Conservation (phyloP, 2,888 invertebrate species). For the Troides oblongomaculatus region DNA sequence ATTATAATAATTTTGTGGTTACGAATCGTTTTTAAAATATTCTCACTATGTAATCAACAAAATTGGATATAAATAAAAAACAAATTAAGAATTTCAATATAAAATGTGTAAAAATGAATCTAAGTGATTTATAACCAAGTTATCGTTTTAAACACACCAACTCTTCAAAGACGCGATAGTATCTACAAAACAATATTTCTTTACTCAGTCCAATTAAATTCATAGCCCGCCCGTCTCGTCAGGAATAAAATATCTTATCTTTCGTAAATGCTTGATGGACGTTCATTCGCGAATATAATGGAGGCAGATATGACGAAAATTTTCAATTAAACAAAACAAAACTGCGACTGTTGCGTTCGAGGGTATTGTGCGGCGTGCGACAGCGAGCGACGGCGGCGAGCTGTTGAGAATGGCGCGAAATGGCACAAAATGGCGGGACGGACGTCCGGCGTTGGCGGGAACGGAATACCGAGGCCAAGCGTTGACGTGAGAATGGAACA, state of each 20-base stretch:
- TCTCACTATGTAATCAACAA: no score
- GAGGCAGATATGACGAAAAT: slow-evolving; percentile 63
- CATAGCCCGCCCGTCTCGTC: slow-evolving; percentile 3
- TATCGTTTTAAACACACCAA: slow-evolving; percentile 27
- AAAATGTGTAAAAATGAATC: no score
- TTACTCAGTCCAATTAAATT: slow-evolving; percentile 20
- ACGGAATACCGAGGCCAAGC: slow-evolving; percentile 35
- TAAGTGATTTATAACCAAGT: no score
- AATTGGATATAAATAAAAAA: no score
- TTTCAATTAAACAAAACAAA: slow-evolving; percentile 75
- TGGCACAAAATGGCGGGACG: slow-evolving; percentile 44
- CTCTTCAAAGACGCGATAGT: slow-evolving; percentile 27
- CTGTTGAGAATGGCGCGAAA: slow-evolving; percentile 43
- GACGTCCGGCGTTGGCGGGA: slow-evolving; percentile 59
- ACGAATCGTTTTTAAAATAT: no score
- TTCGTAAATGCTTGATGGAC: slow-evolving; percentile 37
- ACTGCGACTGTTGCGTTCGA: slow-evolving; percentile 46
- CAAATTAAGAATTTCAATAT: no score
- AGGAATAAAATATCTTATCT: slow-evolving; percentile 39
- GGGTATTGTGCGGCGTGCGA: slow-evolving; percentile 58
- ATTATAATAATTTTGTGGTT: no score
- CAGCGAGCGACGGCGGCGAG: slow-evolving; percentile 43
- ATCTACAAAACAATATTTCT: slow-evolving; percentile 19
- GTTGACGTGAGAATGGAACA: slow-evolving; percentile 37
- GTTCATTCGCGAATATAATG: slow-evolving; percentile 55